phyloP scores from a whole-genome alignment of 2,113 vertebrate species.

The Crotophaga sulcirostris region DNA sequence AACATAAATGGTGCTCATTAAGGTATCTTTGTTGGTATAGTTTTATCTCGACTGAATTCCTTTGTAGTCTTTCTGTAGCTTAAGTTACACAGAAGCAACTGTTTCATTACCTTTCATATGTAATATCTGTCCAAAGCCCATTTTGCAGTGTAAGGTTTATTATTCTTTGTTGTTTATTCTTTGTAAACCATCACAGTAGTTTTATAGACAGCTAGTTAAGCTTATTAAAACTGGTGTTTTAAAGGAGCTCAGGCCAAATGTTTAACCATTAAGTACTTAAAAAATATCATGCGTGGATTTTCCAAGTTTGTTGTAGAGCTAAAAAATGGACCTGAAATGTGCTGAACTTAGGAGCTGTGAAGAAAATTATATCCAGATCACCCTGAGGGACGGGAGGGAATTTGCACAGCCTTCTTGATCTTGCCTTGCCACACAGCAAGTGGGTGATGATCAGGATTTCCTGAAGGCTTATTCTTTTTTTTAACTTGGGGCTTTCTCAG shows the following conservation, averaged over 20 bases:
- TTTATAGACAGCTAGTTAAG: background rate
- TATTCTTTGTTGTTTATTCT: background rate
- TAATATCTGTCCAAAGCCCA: background rate
- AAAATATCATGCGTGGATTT: background rate
- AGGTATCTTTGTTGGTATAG: background rate
- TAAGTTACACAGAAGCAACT: background rate
- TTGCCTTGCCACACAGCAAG: background rate
- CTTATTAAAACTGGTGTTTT: background rate
- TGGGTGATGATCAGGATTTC: background rate
- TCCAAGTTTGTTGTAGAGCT: background rate
- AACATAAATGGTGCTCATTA: fast-evolving
- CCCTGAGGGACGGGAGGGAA: background rate
- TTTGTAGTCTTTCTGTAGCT: background rate
- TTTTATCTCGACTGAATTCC: background rate
- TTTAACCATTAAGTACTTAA: background rate
- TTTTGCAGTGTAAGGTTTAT: background rate
- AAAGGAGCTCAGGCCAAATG: background rate
- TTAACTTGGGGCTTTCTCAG: background rate
- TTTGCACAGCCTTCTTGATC: background rate
- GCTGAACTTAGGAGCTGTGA: background rate
- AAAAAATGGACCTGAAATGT: background rate
- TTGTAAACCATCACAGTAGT: background rate
- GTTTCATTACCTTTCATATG: background rate
- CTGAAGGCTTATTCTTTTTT: background rate
- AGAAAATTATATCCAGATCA: background rate